Evolutionary conservation across 2,797 vertebrate genomes (phyloP).

Genomic region (Manis crassicaudata): DNA sequence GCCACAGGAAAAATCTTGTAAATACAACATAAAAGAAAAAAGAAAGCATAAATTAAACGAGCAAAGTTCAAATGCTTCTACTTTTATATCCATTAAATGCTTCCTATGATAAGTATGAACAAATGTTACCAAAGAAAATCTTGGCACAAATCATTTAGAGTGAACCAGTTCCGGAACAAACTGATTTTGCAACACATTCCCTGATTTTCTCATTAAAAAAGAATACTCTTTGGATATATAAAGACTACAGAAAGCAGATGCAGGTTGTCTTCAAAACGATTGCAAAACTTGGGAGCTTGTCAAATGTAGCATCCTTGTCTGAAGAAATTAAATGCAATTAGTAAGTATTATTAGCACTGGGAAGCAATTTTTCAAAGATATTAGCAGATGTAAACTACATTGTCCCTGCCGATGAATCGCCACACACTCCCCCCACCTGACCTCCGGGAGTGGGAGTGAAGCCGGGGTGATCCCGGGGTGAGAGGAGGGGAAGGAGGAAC

Average conservation of each 20-base stretch:
- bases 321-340: not conserved
- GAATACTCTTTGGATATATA: not conserved
- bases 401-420: not conserved
- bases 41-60: constrained; percentile 49
- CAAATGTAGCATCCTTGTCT: not conserved
- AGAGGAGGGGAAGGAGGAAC: accelerated
- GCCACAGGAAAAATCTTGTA: constrained; percentile 42
- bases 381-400: not conserved
- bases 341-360: not conserved
- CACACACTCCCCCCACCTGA: not conserved
- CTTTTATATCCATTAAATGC: constrained; percentile 23
- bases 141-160: not conserved
- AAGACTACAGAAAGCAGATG: not conserved
- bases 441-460: not conserved
- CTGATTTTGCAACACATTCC: not conserved
- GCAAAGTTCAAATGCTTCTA: constrained; percentile 55
- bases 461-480: accelerated
- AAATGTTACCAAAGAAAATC: constrained; percentile 31
- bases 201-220: not conserved
- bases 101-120: not conserved
- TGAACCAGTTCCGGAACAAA: not conserved
- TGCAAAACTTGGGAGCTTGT: not conserved
- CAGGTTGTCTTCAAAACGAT: not conserved
- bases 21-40: constrained; percentile 58
- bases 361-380: constrained; percentile 18